Conservation (phyloP, 2,113 vertebrate genomes). For the Mobula hypostoma region DNA sequence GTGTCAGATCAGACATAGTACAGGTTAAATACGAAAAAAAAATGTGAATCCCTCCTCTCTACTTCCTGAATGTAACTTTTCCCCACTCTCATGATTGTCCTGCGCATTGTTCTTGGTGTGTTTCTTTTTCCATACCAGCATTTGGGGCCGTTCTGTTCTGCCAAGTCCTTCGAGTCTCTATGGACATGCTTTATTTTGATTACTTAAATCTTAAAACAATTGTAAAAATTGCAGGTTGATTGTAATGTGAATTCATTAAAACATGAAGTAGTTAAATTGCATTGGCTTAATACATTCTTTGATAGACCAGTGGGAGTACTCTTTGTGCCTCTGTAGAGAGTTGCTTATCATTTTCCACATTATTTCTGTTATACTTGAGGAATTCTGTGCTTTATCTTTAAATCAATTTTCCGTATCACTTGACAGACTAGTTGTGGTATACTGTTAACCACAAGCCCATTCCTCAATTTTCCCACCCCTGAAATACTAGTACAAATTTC, state of each 20-base stretch:
- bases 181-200: conserved; percentile 1
- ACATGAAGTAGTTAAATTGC: background rate
- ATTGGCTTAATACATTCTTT: background rate
- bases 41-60: background rate
- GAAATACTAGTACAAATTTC: too few relatives aligned
- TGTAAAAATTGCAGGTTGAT: background rate
- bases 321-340: background rate
- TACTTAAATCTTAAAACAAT: background rate
- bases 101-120: background rate
- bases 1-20: background rate
- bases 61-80: background rate
- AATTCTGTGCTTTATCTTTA: too few relatives aligned
- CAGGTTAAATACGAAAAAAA: background rate
- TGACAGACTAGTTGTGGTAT: too few relatives aligned
- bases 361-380: too few relatives aligned
- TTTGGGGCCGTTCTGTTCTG: background rate
- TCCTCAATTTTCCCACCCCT: too few relatives aligned
- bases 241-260: background rate
- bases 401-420: too few relatives aligned
- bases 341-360: background rate
- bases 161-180: background rate
- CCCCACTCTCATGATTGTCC: background rate
- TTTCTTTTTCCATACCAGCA: background rate
- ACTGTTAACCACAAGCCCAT: too few relatives aligned
- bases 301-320: background rate